Evolutionary conservation across 2,113 vertebrate genomes (phyloP).

Genomic region (Oxyura jamaicensis): DNA sequence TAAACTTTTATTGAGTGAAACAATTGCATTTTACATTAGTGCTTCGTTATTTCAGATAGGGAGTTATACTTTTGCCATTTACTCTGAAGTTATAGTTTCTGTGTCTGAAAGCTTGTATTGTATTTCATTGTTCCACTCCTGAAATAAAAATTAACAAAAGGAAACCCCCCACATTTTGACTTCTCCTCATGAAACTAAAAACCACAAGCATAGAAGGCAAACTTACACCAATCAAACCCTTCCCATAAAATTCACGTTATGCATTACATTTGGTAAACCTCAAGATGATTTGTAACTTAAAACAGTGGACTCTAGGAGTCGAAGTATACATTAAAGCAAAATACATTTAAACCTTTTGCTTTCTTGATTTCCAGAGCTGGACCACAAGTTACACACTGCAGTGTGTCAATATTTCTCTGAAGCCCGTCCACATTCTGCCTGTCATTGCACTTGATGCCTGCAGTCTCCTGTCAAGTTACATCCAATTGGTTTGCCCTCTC

Average conservation of each 20-base stretch:
- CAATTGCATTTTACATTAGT: constrained; percentile 44
- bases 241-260: neutral
- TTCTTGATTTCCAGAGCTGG: neutral
- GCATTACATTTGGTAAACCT: neutral
- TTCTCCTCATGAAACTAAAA: neutral
- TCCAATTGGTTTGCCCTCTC: neutral
- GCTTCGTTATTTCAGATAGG: constrained; percentile 16
- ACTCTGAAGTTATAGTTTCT: neutral
- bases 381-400: neutral
- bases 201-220: neutral
- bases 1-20: constrained; percentile 61
- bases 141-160: neutral
- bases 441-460: neutral
- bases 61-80: neutral
- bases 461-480: neutral
- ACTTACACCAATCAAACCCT: neutral
- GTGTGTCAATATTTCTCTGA: neutral
- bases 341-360: neutral
- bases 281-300: neutral
- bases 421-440: neutral
- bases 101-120: neutral
- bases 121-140: neutral
- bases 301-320: neutral
- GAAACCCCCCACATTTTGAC: neutral
- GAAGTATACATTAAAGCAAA: neutral